phyloP scores from a whole-genome alignment of 1,140 invertebrate species.

The Laodelphax striatellus region DNA sequence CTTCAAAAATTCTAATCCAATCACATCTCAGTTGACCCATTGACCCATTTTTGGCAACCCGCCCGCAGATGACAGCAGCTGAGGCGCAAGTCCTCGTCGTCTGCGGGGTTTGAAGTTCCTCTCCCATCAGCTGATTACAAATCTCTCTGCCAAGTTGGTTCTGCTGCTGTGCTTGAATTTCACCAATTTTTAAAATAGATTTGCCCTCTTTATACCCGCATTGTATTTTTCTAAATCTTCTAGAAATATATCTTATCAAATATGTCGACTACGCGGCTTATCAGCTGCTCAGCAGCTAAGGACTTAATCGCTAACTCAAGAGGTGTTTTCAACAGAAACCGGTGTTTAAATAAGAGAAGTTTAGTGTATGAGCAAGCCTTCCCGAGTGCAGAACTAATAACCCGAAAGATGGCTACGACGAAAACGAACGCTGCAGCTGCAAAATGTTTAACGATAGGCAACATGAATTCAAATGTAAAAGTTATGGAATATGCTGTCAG shows the following conservation, averaged over 20 bases:
- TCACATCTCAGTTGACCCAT: too few species aligned
- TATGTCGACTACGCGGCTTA: background rate
- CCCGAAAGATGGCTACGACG: background rate
- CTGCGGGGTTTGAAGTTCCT: too few species aligned
- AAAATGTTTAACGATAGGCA: constrained; percentile 57
- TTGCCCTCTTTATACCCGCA: too few species aligned
- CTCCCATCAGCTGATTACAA: too few species aligned
- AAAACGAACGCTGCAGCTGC: background rate
- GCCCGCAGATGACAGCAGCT: too few species aligned
- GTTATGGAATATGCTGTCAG: constrained; percentile 92
- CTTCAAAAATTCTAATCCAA: too few species aligned
- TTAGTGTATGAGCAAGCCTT: background rate
- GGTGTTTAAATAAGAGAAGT: background rate
- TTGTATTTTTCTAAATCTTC: too few species aligned
- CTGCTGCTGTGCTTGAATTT: too few species aligned
- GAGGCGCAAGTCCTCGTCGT: too few species aligned
- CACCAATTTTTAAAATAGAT: too few species aligned
- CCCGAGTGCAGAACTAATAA: background rate
- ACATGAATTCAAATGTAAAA: constrained; percentile 82
- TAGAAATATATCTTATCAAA: background rate
- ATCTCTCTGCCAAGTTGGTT: too few species aligned
- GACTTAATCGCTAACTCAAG: background rate
- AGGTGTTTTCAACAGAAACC: background rate
- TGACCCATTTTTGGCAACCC: too few species aligned
- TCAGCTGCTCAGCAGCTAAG: background rate